phyloP scores from a whole-genome alignment of 2,888 invertebrate genomes.

The Chrysomela aeneicollis region DNA sequence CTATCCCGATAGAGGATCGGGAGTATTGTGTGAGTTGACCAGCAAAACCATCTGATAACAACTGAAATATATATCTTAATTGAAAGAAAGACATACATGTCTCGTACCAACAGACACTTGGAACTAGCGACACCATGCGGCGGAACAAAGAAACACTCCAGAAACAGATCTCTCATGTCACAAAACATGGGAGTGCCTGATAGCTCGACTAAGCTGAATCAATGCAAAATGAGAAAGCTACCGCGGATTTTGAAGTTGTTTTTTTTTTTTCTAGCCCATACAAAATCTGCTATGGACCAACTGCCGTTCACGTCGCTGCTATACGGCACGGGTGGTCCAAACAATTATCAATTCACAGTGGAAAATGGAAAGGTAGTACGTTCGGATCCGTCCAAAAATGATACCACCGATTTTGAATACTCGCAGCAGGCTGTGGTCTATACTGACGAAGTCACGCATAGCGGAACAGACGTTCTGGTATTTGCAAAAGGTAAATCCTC shows the following conservation, averaged over 20 bases:
- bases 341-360: conserved; percentile 67
- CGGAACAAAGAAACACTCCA: no score
- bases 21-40: conserved; percentile 75
- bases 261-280: conserved; percentile 48
- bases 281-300: conserved; percentile 67
- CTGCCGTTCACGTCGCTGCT: conserved; percentile 79
- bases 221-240: no score
- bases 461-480: conserved; percentile 85
- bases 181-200: no score
- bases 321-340: conserved; percentile 79
- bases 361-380: conserved; percentile 61
- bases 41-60: no score
- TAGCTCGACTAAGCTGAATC: no score
- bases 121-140: no score
- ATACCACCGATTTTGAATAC: conserved; percentile 73
- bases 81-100: no score
- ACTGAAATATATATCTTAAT: no score
- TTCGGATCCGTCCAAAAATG: conserved; percentile 67
- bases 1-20: conserved; percentile 73
- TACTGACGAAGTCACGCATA: conserved; percentile 79
- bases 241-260: no score
- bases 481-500: conserved; percentile 78
- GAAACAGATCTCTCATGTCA: no score
- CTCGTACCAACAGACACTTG: no score
- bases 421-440: conserved; percentile 76